Evolutionary conservation across 2,113 vertebrate genomes (phyloP), one percentile per base, ranked within the genome.

Genomic region (Phrynosoma blainvillii): DNA sequence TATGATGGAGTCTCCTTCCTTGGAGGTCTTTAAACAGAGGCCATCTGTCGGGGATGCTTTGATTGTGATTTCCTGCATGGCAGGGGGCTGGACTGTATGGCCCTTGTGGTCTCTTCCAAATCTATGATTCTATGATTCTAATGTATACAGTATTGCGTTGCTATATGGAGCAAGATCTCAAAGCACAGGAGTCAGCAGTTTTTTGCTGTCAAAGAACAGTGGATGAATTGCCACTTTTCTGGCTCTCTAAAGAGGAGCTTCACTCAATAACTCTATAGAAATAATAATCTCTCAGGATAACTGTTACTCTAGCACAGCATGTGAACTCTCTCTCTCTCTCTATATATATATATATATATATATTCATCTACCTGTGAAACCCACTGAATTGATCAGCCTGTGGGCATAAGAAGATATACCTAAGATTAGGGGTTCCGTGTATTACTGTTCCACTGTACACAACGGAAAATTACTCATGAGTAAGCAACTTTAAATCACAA

Each of bases 161-260:
- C 10, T 47, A 78, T 42, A 68, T 23, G 23, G 42, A 79, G 40
- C 1, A 0, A 27, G 11, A 75, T 23, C 59, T 66, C 30, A 59
- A 78, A 85, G 75, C 47, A 86, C 20, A 78, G 8, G 62, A 86
- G 66, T 71, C 79, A 87, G 52, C 86, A 40, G 40, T 74, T 74
- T 74, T 56, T n/a, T 25, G 4, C 36, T n/a, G 40, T 75, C 36
- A 42, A 42, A 42, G 32, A 59, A 87, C 30, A 56, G 78, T 9
- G 16, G 42, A 68, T 14, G 71, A 73, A n/a, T 30, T 27, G 74
- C 42, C 62, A 78, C 4, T 42, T 56, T 47, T 77, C 71, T n/a
- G 62, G 14, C 32, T 68, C 54, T 42, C n/a, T 11, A 68, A 32
- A 4, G 36, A 42, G 54, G 25, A 40, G 16, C 27, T 81, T 74